Percentiles rank a stretch among this genome's conserved stretches.
Evolutionary conservation across 2,888 invertebrate species (phyloP).

Genomic region (Melanostoma scalare): DNA sequence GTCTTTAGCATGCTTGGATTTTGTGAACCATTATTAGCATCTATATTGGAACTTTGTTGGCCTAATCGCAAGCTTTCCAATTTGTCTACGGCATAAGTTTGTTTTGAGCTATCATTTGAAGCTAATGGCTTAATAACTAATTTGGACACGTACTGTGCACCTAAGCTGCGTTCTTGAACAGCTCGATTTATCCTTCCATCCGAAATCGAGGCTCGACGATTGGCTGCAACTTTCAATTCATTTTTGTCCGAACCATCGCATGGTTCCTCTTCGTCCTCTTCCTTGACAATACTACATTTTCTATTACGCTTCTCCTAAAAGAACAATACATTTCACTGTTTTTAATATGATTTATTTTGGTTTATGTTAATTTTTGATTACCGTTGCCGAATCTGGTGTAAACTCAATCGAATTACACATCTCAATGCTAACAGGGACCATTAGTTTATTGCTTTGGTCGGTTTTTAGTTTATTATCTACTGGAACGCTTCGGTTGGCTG

Average conservation of each 20-base stretch:
- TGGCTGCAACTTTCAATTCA: slow-evolving; percentile 83
- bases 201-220: slow-evolving; percentile 89
- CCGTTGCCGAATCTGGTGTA: slow-evolving; percentile 75
- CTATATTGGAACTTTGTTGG: slow-evolving; percentile 38
- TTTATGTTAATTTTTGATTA: slow-evolving; percentile 62
- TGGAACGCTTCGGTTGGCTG: slow-evolving; percentile 47
- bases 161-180: slow-evolving; percentile 84
- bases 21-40: slow-evolving; percentile 46
- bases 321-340: background rate
- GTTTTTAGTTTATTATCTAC: slow-evolving; percentile 74
- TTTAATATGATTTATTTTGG: background rate
- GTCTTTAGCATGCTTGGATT: slow-evolving; percentile 21
- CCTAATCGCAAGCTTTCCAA: slow-evolving; percentile 44
- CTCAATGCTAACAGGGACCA: slow-evolving; percentile 79
- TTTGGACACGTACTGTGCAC: slow-evolving; percentile 59
- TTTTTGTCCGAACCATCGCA: slow-evolving; percentile 83
- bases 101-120: slow-evolving; percentile 40
- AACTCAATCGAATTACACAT: slow-evolving; percentile 77
- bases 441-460: slow-evolving; percentile 76
- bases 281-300: slow-evolving; percentile 95
- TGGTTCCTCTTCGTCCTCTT: slow-evolving; percentile 94
- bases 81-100: slow-evolving; percentile 30
- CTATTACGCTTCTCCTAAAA: slow-evolving; percentile 85
- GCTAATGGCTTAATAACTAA: slow-evolving; percentile 54
- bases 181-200: slow-evolving; percentile 90